Evolutionary conservation across 2,113 vertebrate species (phyloP).

Genomic region (Chlorodrepanis virens): DNA sequence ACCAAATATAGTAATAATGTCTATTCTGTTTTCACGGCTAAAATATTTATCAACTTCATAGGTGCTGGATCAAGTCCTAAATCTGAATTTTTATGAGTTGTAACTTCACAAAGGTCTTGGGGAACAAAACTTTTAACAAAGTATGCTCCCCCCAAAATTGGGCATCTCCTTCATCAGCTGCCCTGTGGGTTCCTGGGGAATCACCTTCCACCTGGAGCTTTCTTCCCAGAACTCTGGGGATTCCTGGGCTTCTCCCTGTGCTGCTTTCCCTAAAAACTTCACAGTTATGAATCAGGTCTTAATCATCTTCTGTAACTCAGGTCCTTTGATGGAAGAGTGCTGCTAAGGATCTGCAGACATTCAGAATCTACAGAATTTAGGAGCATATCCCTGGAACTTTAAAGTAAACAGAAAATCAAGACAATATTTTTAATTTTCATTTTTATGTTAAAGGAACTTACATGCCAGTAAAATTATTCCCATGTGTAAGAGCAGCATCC

Average conservation of each 20-base stretch:
- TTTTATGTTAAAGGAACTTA: not conserved
- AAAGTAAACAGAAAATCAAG: not conserved
- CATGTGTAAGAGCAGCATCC: accelerated
- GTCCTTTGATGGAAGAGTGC: not conserved
- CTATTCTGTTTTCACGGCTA: not conserved
- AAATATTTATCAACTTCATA: not conserved
- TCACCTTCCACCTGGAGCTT: not conserved
- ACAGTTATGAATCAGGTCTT: not conserved
- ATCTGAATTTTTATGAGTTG: not conserved
- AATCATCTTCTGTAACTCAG: not conserved
- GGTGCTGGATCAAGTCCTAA: not conserved
- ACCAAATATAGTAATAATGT: not conserved
- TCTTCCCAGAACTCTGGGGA: not conserved
- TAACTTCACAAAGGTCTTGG: not conserved
- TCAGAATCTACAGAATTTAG: not conserved
- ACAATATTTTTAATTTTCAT: not conserved
- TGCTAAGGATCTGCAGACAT: not conserved
- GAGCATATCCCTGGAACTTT: not conserved
- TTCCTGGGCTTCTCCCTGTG: not conserved
- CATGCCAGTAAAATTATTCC: not conserved
- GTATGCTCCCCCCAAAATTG: not conserved
- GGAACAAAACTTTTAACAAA: not conserved
- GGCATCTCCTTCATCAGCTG: not conserved
- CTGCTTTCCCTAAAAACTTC: not conserved
- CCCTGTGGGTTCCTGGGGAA: not conserved